Evolutionary conservation across 2,113 vertebrate species (phyloP), one percentile per base, ranked within the genome.

Genomic region (Fukomys damarensis): DNA sequence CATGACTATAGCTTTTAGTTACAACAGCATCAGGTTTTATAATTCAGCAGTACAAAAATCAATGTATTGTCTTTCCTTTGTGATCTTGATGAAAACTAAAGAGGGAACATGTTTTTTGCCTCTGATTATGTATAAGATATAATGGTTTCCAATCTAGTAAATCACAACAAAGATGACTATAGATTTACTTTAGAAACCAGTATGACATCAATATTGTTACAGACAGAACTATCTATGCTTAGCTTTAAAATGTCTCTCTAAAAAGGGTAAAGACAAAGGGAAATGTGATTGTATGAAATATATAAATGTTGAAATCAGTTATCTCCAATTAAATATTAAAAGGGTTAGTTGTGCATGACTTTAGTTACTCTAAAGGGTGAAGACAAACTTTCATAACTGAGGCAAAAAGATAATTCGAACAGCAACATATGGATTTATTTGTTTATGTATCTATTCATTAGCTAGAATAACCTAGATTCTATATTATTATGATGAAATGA

Each of bases 21-120:
- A 46, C 13, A 89, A 46, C 46, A 89, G 26, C 24, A 81, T 30
- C 58, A 5, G 5, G n/a, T 96, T 97, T 89, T 54, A 84, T 46
- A 96, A 43, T 49, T 92, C 58, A 97, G 70, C 63, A 96, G 59
- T 81, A 54, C 13, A 72, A 91, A 95, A 92, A 90, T 80, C 66
- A 95, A 91, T 93, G 63, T 8, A 89, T 3, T 88, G n/a, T 74
- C 74, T 74, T 82, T 87, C 6, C 30, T 95, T 41, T 86, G 41
- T 41, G 9, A 9, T 88, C 5, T 66, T 93, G 2, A 61, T 81
- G 46, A n/a, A 91, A 89, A 89, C 46, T 81, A 92, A 89, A 61
- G 17, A 93, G 28, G 61, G 93, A 93, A 74, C 1, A 88, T 84
- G 14, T 54, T 22, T 22, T 61, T 77, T 84, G 5, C 26, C 20